Evolutionary conservation across 2,797 vertebrate genomes (phyloP).

Genomic region (Acomys russatus): DNA sequence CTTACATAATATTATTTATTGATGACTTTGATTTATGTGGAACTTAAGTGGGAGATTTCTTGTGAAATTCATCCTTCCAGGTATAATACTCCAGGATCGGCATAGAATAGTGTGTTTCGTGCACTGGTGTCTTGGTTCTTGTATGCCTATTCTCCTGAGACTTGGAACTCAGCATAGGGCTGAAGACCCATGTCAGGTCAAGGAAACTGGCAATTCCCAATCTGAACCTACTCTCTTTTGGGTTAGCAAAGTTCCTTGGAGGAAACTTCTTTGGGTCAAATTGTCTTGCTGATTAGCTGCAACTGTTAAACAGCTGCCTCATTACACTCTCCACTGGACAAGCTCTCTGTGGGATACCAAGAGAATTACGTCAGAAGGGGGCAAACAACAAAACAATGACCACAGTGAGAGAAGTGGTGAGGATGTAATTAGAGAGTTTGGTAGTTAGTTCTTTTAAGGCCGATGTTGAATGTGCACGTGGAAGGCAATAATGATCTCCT

Average conservation of each 20-base stretch:
- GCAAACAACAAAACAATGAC: conserved; percentile 6
- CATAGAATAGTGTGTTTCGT: conserved; percentile 9
- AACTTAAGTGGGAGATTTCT: conserved; percentile 51
- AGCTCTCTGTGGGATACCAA: conserved; percentile 65
- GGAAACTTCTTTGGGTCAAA: conserved; percentile 44
- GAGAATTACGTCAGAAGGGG: conserved; percentile 31
- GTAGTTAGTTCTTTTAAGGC: conserved; percentile 31
- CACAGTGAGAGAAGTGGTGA: background rate
- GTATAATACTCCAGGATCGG: conserved; percentile 42
- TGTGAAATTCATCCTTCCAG: conserved; percentile 51
- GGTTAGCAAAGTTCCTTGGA: background rate
- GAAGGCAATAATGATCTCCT: conserved; percentile 52
- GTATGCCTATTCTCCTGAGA: background rate
- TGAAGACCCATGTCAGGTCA: background rate
- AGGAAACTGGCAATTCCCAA: background rate
- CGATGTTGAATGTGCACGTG: conserved; percentile 47
- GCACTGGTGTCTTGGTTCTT: background rate
- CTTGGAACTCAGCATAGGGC: background rate
- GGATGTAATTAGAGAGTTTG: conserved; percentile 58
- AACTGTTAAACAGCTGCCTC: conserved; percentile 67
- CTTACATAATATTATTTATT: conserved; percentile 82
- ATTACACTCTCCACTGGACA: conserved; percentile 33
- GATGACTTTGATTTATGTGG: conserved; percentile 77
- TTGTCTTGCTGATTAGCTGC: conserved; percentile 10
- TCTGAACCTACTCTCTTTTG: background rate